Conservation (phyloP, 2,113 vertebrate genomes). For the Chloropsis cyanopogon region DNA sequence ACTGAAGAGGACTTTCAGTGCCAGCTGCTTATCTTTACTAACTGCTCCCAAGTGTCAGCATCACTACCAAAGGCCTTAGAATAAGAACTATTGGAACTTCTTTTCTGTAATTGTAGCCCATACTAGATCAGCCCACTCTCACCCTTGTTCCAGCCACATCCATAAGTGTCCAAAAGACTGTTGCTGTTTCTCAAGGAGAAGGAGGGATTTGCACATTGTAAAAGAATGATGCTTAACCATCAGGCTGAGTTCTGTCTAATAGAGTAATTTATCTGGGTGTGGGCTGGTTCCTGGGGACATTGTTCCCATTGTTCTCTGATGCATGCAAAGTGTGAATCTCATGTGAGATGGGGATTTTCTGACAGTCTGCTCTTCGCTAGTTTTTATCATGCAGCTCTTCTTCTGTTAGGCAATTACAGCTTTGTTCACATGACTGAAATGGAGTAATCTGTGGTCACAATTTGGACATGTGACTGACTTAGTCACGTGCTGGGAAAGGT, state of each 20-base stretch:
- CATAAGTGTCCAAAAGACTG: not conserved
- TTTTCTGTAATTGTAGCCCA: not conserved
- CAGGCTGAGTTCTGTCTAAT: not conserved
- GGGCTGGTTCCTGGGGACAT: not conserved
- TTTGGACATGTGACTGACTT: constrained; percentile 35
- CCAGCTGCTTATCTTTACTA: not conserved
- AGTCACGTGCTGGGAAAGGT: constrained; percentile 25
- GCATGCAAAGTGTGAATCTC: not conserved
- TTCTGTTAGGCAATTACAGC: not conserved
- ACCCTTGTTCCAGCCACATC: not conserved
- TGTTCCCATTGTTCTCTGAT: not conserved
- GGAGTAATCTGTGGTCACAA: constrained; percentile 2
- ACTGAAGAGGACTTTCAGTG: not conserved
- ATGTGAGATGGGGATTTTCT: not conserved
- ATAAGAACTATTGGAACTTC: not conserved
- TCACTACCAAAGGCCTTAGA: not conserved
- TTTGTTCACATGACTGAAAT: constrained; percentile 24
- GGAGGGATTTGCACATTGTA: not conserved
- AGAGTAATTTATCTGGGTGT: not conserved
- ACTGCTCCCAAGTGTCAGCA: not conserved
- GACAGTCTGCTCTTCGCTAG: not conserved
- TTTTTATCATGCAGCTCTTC: not conserved
- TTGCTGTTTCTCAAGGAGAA: not conserved
- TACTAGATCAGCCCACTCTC: not conserved
- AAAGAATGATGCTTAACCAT: not conserved